phyloP scores from a whole-genome alignment of 2,113 vertebrate genomes.

The Alethe castanea region DNA sequence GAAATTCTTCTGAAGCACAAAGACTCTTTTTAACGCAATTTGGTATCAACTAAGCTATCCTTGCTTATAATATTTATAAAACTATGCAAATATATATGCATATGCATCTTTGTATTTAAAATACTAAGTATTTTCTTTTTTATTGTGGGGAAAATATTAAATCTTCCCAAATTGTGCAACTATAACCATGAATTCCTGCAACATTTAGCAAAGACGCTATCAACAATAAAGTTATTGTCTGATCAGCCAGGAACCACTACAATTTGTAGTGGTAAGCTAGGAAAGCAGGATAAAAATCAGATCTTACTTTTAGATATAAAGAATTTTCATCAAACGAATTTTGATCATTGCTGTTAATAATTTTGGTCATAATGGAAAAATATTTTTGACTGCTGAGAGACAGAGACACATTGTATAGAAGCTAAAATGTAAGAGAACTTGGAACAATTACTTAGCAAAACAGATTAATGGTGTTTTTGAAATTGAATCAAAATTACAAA shows the following conservation, averaged over 20 bases:
- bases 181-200: not conserved
- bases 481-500: not conserved
- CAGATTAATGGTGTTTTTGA: not conserved
- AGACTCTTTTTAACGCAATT: not conserved
- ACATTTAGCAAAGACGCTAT: not conserved
- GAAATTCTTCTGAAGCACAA: not conserved
- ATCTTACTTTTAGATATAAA: not conserved
- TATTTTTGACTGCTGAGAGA: not conserved
- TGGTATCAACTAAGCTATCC: not conserved
- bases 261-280: not conserved
- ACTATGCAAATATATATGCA: not conserved
- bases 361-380: not conserved
- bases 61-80: not conserved
- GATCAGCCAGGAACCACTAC: not conserved
- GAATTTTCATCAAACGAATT: not conserved
- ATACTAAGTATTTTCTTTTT: not conserved
- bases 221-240: not conserved
- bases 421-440: not conserved
- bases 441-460: not conserved
- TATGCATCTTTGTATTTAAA: not conserved
- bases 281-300: not conserved
- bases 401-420: not conserved
- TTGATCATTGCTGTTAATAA: not conserved
- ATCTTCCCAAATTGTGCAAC: not conserved
- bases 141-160: not conserved